phyloP scores from a whole-genome alignment of 2,888 invertebrate genomes.

The Tanypteryx hageni region DNA sequence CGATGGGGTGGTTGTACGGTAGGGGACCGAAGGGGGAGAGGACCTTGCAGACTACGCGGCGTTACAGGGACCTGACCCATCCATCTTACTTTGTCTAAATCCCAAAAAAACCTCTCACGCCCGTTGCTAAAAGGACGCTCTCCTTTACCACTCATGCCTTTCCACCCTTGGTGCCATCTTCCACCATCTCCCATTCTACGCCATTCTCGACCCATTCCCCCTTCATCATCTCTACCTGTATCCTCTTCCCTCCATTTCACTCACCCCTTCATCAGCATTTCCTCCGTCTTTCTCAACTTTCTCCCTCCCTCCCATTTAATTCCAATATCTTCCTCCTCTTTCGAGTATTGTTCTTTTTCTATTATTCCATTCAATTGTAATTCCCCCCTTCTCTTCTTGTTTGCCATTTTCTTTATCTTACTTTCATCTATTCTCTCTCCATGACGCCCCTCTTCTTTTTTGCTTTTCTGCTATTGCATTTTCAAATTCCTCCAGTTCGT shows the following conservation, averaged over 20 bases:
- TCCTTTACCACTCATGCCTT: too few relatives aligned
- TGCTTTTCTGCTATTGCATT: not conserved
- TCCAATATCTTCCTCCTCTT: not conserved
- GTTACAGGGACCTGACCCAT: slow-evolving; percentile 35
- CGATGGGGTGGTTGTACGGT: too few relatives aligned
- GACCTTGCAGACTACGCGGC: not conserved
- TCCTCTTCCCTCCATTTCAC: not conserved
- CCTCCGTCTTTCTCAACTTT: not conserved
- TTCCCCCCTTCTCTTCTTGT: not conserved
- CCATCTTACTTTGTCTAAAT: slow-evolving; percentile 61
- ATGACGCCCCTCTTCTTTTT: not conserved
- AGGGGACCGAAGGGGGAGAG: too few relatives aligned
- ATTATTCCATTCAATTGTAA: not conserved
- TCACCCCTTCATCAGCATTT: not conserved
- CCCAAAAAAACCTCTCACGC: slow-evolving; percentile 27
- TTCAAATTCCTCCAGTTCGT: not conserved
- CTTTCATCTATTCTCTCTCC: not conserved
- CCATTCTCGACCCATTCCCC: too few relatives aligned
- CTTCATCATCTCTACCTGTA: too few relatives aligned
- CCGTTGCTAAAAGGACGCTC: slow-evolving; percentile 8
- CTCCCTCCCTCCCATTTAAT: not conserved
- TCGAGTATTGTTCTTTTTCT: not conserved
- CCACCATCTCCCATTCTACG: too few relatives aligned
- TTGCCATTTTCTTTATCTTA: not conserved
- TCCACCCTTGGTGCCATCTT: too few relatives aligned